These are phyloP conservation scores for Macrosteles quadrilineatus DNA, from an alignment of 1,140 invertebrate genomes.

Conservation along the genomic window DNA sequence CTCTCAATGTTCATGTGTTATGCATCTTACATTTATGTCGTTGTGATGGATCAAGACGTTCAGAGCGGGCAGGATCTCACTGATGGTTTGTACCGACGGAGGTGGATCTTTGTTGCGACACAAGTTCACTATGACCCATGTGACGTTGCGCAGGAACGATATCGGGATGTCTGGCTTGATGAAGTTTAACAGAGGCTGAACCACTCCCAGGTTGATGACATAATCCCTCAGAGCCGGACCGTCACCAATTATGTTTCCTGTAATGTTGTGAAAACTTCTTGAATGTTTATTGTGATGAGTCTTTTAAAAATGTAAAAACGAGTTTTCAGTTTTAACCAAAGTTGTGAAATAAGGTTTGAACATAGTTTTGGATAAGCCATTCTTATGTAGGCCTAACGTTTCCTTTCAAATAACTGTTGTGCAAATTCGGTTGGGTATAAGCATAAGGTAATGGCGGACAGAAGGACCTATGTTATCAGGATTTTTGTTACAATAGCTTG, in stretches of 20 bases:
- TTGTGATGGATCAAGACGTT: constrained; percentile 92
- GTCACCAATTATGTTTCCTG: constrained; percentile 88
- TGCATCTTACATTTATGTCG: constrained; percentile 86
- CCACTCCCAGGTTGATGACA: constrained; percentile 88
- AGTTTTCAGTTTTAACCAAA: too few species aligned
- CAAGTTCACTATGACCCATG: constrained; percentile 97
- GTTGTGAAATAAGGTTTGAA: too few species aligned
- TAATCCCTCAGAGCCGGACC: constrained; percentile 88
- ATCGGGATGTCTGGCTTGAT: constrained; percentile 93
- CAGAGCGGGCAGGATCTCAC: constrained; percentile 92
- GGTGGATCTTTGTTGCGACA: constrained; percentile 96
- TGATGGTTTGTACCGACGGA: constrained; percentile 81
- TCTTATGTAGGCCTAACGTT: too few species aligned
- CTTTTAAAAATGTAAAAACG: too few species aligned
- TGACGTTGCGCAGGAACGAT: constrained; percentile 93
- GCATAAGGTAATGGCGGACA: too few species aligned
- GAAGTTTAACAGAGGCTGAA: constrained; percentile 85
- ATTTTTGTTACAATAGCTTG: too few species aligned
- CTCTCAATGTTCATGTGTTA: constrained; percentile 83
- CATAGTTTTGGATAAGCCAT: too few species aligned
- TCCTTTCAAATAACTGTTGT: too few species aligned
- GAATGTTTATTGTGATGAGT: too few species aligned
- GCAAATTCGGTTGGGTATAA: too few species aligned
- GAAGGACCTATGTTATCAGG: too few species aligned
- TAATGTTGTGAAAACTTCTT: too few species aligned